Evolutionary conservation across 2,113 vertebrate genomes (phyloP).

Genomic region (Mastomys coucha): DNA sequence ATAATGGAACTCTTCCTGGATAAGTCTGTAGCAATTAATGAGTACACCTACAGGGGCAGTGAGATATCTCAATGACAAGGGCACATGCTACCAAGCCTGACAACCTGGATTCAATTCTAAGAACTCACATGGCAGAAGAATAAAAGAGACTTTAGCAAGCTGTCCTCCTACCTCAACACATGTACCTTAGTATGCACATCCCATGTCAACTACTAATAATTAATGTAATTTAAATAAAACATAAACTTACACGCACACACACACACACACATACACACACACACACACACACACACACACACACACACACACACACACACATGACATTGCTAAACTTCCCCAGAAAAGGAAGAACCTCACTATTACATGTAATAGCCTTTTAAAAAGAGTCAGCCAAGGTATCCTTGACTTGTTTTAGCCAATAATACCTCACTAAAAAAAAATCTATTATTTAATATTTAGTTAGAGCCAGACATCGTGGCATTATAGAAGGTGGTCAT

Average conservation of each 20-base stretch:
- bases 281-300: background rate
- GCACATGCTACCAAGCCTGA: background rate
- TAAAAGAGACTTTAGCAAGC: background rate
- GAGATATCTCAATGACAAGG: background rate
- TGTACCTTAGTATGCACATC: background rate
- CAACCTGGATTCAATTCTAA: background rate
- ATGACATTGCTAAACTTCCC: background rate
- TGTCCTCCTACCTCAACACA: background rate
- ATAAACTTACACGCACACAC: background rate
- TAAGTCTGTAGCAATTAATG: background rate
- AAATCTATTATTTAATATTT: background rate
- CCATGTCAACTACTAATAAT: background rate
- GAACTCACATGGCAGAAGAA: no score
- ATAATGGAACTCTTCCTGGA: background rate
- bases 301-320: background rate
- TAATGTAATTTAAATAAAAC: background rate
- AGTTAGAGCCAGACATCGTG: background rate
- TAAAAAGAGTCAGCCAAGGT: background rate
- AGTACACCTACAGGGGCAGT: background rate
- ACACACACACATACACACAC: background rate
- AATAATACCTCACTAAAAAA: background rate
- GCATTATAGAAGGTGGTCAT: background rate
- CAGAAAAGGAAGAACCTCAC: slow-evolving; percentile 28
- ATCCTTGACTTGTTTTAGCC: background rate
- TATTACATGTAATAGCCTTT: background rate